A percentile compares a stretch with the other conserved stretches of the same genome.
Evolutionary conservation across 2,888 invertebrate genomes (phyloP).

Genomic region (Cheilosia vulpina): DNA sequence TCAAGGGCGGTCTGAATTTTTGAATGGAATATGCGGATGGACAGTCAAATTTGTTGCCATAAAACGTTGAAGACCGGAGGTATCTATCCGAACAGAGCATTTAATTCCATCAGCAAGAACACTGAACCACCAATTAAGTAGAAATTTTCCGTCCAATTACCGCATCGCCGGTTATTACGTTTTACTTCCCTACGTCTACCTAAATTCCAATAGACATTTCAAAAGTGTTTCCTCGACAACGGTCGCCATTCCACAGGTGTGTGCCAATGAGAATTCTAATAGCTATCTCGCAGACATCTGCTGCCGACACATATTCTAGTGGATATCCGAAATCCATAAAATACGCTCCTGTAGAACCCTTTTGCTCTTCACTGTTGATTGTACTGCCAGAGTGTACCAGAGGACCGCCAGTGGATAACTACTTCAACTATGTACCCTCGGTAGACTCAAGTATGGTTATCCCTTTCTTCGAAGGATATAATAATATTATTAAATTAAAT

Average conservation of each 20-base stretch:
- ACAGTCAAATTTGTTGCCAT: no score
- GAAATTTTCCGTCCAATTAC: slow-evolving; percentile 69
- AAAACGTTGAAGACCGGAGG: no score
- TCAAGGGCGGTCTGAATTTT: no score
- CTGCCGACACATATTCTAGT: slow-evolving; percentile 65
- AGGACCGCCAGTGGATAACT: slow-evolving; percentile 48
- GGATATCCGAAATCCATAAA: slow-evolving; percentile 68
- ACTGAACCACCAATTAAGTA: slow-evolving; percentile 66
- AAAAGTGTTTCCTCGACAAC: slow-evolving; percentile 13
- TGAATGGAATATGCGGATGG: no score
- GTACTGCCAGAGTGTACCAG: not conserved
- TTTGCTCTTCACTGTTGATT: slow-evolving; percentile 44
- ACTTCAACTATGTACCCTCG: slow-evolving; percentile 37
- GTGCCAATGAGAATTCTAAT: slow-evolving; percentile 38
- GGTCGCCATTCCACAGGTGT: slow-evolving; percentile 66
- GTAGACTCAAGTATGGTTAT: slow-evolving; percentile 65
- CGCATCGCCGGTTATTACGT: slow-evolving; percentile 29
- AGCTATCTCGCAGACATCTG: slow-evolving; percentile 68
- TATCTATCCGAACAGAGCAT: no score
- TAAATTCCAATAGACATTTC: slow-evolving; percentile 38
- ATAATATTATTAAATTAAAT: slow-evolving; percentile 75
- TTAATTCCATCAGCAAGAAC: slow-evolving; percentile 3
- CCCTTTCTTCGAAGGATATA: slow-evolving; percentile 46
- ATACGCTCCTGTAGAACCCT: slow-evolving; percentile 28
- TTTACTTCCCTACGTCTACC: not conserved